Evolutionary conservation across 2,113 vertebrate genomes (phyloP).

Genomic region (Vicugna pacos): DNA sequence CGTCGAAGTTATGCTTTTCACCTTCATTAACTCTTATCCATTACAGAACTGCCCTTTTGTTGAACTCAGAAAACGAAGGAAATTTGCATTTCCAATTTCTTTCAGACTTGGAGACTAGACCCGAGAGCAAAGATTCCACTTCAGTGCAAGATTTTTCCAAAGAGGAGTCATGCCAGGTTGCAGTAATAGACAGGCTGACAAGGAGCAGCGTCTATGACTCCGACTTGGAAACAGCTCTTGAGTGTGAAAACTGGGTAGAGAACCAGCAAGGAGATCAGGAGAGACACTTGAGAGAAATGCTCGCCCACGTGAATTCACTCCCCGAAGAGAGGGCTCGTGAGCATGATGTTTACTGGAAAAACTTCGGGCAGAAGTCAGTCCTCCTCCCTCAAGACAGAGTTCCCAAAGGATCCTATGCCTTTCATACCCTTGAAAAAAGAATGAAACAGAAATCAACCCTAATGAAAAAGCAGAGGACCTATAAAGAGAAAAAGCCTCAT

Average conservation of each 20-base stretch:
- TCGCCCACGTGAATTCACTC: slow-evolving; percentile 56
- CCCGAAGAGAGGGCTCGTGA: slow-evolving; percentile 16
- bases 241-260: slow-evolving; percentile 68
- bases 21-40: slow-evolving; percentile 55
- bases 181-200: slow-evolving; percentile 52
- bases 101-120: slow-evolving; percentile 70
- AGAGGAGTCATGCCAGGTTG: slow-evolving; percentile 47
- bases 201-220: slow-evolving; percentile 16
- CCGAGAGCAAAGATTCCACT: slow-evolving; percentile 63
- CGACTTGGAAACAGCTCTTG: slow-evolving; percentile 52
- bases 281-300: slow-evolving; percentile 61
- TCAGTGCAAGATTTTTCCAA: slow-evolving; percentile 64
- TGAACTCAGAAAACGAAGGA: slow-evolving; percentile 53
- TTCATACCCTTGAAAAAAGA: no score
- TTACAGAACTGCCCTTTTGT: slow-evolving; percentile 57
- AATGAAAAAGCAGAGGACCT: no score
- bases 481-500: no score
- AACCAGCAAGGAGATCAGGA: slow-evolving; percentile 60
- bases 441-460: no score
- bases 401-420: no score
- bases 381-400: no score
- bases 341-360: slow-evolving; percentile 62
- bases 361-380: background rate
- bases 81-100: slow-evolving; percentile 73
- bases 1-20: background rate